phyloP scores from a whole-genome alignment of 2,797 vertebrate species.

The Babyrousa celebensis region DNA sequence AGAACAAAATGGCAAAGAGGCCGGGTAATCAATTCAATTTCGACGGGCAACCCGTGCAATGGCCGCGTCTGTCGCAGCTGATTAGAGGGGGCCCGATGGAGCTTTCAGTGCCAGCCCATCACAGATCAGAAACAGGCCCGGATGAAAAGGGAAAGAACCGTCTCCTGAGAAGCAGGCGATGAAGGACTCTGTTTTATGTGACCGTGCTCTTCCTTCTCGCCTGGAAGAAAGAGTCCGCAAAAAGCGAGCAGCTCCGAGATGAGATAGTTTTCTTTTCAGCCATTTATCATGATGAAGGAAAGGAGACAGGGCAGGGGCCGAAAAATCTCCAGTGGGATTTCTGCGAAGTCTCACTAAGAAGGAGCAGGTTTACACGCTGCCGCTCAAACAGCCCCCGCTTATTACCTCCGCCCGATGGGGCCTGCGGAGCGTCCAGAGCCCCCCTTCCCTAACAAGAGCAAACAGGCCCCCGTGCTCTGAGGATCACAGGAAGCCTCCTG shows the following conservation, averaged over 20 bases:
- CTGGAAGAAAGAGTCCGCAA: constrained; percentile 71
- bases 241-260: constrained; percentile 86
- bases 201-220: constrained; percentile 76
- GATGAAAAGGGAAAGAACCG: constrained; percentile 80
- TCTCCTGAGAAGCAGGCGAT: constrained; percentile 79
- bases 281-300: constrained; percentile 91
- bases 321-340: constrained; percentile 90
- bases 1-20: constrained; percentile 81
- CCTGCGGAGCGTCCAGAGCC: constrained; percentile 68
- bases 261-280: constrained; percentile 86
- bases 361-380: constrained; percentile 80
- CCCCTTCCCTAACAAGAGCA: constrained; percentile 1
- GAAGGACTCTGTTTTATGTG: constrained; percentile 84
- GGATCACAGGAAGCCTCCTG: constrained; percentile 78
- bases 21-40: constrained; percentile 78
- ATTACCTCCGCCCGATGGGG: not conserved
- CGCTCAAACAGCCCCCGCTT: constrained; percentile 54
- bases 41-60: constrained; percentile 64
- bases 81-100: constrained; percentile 66
- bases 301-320: constrained; percentile 88
- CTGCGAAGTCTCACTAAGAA: constrained; percentile 89
- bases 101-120: constrained; percentile 67
- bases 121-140: constrained; percentile 81
- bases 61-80: constrained; percentile 45
- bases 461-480: constrained; percentile 65